Evolutionary conservation across 2,888 invertebrate species (phyloP), one percentile per base, ranked within the genome.

Genomic region (Pegoplata infirma): DNA sequence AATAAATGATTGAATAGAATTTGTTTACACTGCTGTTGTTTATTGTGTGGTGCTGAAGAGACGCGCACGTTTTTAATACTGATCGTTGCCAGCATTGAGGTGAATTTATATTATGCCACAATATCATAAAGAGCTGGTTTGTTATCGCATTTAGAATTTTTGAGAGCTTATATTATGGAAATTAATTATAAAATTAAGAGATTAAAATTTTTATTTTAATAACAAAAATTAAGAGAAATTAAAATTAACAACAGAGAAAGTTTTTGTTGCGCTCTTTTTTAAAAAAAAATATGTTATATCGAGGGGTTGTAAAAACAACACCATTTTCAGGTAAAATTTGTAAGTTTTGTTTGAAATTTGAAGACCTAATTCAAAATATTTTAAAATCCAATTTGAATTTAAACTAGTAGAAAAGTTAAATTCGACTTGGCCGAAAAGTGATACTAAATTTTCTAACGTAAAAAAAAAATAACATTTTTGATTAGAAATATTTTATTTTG

Each of bases 121-220:
- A 55, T 32, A 10, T 23, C 2, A 2, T 10, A 25, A 40, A 69
- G 44, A 75, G 56, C 49, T 12, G 1, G 32, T 69, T 44, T 56
- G 5, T 63, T 49, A 63, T 49, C 40, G 63, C 17, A 17, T 21
- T 14, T 21, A 63, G 23, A 51, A 76, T n/a, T 69, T 64, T 63
- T 64, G 17, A 36, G 64, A 55, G 25, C 14, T 44, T 19, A 53
- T 32, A 46, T 1, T 16, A 17, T n/a, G n/a, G n/a, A 14, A 36
- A 19, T 19, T 8, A 8, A 44, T 46, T n/a, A 40, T 12, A 14
- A 44, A 19, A n/a, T 44, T n/a, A 66, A 66, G 55, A 66, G 53
- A 66, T n/a, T n/a, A n/a, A n/a, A n/a, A 19, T 23, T 21, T 7
- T 14, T n/a, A n/a, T n/a, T n/a, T n/a, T n/a, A n/a, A n/a, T n/a